These are phyloP conservation scores for Haliclystus octoradiatus DNA, from an alignment of 30 jellyfish, hydroid and myxozoan genomes.

Conservation along the genomic window DNA sequence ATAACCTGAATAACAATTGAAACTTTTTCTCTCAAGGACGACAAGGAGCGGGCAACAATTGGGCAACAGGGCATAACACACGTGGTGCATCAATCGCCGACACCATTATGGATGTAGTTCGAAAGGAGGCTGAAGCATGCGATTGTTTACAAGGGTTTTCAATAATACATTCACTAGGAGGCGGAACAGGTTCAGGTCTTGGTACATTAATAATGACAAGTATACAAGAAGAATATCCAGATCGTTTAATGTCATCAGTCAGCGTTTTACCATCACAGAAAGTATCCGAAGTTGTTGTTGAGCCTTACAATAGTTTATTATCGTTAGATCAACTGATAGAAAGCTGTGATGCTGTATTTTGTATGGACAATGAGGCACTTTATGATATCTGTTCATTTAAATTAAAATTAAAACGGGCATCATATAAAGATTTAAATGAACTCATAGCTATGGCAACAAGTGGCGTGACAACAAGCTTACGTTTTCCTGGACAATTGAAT, in stretches of 20 bases:
- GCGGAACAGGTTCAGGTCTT: slow-evolving; percentile 99
- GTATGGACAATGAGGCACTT: slow-evolving; percentile 97
- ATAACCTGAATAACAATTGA: too few relatives aligned
- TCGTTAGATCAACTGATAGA: slow-evolving; percentile 78
- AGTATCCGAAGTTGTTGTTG: slow-evolving; percentile 97
- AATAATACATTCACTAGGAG: slow-evolving; percentile 89
- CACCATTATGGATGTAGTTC: slow-evolving; percentile 56
- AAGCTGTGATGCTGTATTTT: slow-evolving; percentile 80
- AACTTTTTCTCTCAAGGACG: slow-evolving; percentile 22
- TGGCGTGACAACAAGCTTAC: slow-evolving; percentile 85
- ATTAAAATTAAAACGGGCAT: slow-evolving; percentile 30
- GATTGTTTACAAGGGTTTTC: slow-evolving; percentile 97
- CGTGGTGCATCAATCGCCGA: slow-evolving; percentile 72
- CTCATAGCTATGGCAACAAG: slow-evolving; percentile 74
- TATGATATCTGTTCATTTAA: slow-evolving; percentile 63
- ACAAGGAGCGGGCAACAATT: slow-evolving; percentile 96
- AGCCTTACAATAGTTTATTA: slow-evolving; percentile 86
- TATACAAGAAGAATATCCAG: slow-evolving; percentile 95
- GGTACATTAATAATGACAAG: slow-evolving; percentile 66
- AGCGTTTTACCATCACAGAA: slow-evolving; percentile 94
- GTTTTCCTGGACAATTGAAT: slow-evolving; percentile 99
- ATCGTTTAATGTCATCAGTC: slow-evolving; percentile 61
- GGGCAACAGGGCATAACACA: slow-evolving; percentile 86
- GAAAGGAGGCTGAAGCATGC: slow-evolving; percentile 87
- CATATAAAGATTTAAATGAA: slow-evolving; percentile 51